phyloP scores from a whole-genome alignment of 2,888 invertebrate genomes.

The Drosophila leonis region DNA sequence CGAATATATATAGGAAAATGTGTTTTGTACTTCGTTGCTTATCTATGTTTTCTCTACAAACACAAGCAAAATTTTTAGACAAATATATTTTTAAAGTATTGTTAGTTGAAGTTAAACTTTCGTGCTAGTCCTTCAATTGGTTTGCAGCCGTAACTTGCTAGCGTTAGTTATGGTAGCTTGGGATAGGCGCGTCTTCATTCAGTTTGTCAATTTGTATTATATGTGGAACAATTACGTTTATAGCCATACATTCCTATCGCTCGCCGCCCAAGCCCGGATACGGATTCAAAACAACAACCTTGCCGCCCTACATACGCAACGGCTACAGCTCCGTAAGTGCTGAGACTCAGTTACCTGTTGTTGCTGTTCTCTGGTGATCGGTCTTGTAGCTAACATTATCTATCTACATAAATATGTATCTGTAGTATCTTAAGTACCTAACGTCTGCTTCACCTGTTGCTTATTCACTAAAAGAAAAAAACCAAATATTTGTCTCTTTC shows the following conservation, averaged over 20 bases:
- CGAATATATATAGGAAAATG: background rate
- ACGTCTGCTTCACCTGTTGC: conserved; percentile 23
- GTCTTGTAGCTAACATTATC: conserved; percentile 28
- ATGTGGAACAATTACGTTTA: conserved; percentile 72
- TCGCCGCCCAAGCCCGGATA: conserved; percentile 92
- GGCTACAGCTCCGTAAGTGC: conserved; percentile 86
- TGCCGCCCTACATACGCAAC: conserved; percentile 88
- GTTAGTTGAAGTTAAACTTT: background rate
- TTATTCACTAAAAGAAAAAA: conserved; percentile 27
- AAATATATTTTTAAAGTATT: background rate
- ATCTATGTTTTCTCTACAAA: background rate
- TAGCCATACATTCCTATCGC: conserved; percentile 86
- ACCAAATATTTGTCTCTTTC: conserved; percentile 51
- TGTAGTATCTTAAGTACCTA: conserved; percentile 28
- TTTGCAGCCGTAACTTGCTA: background rate
- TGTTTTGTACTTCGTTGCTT: background rate
- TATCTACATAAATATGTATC: background rate
- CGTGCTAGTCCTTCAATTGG: background rate
- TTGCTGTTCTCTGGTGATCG: conserved; percentile 22
- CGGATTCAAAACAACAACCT: conserved; percentile 90
- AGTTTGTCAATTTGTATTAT: conserved; percentile 44
- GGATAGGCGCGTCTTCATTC: conserved; percentile 7
- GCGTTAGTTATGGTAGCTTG: conserved; percentile 6
- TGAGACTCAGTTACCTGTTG: conserved; percentile 41
- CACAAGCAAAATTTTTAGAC: background rate